A percentile compares a stretch with the other conserved stretches of the same genome.
Evolutionary conservation across 2,888 invertebrate species (phyloP).

Genomic region (Drosophila neoperkinsi): DNA sequence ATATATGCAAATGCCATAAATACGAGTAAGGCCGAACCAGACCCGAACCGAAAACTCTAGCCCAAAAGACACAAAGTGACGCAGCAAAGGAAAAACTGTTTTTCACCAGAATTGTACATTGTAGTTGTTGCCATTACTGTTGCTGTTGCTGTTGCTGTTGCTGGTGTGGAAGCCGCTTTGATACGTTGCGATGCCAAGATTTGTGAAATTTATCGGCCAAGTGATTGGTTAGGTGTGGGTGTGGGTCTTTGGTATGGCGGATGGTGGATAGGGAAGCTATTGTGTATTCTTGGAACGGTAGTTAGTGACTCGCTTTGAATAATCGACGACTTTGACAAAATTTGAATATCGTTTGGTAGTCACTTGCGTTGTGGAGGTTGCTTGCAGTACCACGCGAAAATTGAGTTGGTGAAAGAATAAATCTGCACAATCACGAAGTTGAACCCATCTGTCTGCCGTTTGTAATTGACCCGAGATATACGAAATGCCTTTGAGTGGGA

Average conservation of each 20-base stretch:
- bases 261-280: constrained; percentile 3
- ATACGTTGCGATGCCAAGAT: constrained; percentile 77
- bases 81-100: constrained; percentile 60
- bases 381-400: constrained; percentile 37
- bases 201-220: constrained; percentile 82
- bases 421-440: constrained; percentile 72
- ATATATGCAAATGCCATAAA: constrained; percentile 83
- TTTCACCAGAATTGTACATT: constrained; percentile 59
- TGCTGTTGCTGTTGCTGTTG: constrained; percentile 25
- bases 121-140: constrained; percentile 31
- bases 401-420: constrained; percentile 67
- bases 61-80: constrained; percentile 50
- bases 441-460: constrained; percentile 75
- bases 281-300: constrained; percentile 73
- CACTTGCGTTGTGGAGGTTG: constrained; percentile 20
- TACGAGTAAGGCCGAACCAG: constrained; percentile 54
- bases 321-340: constrained; percentile 78
- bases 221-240: constrained; percentile 72
- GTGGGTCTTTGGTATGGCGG: constrained; percentile 25
- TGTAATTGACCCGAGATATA: constrained; percentile 70
- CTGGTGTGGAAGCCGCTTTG: constrained; percentile 40
- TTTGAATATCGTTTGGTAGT: constrained; percentile 73
- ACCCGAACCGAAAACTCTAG: constrained; percentile 16
- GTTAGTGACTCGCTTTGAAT: constrained; percentile 68
- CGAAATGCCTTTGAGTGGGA: constrained; percentile 34